Evolutionary conservation across 2,113 vertebrate genomes (phyloP).

Genomic region (Melospiza georgiana): DNA sequence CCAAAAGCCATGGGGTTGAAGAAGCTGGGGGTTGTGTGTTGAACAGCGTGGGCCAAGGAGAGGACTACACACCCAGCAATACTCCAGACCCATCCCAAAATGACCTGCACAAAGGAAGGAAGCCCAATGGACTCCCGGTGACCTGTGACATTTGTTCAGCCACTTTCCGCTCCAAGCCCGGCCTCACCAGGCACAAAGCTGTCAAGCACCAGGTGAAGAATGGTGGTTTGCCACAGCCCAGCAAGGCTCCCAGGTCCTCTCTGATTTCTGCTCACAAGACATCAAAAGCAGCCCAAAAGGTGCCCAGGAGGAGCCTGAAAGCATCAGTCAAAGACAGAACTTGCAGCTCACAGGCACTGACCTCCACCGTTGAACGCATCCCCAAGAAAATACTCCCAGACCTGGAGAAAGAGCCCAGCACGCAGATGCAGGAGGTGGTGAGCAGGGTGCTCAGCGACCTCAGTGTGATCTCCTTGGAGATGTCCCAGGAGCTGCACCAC

Average conservation of each 20-base stretch:
- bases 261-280: not conserved
- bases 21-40: not conserved
- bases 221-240: not conserved
- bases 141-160: slow-evolving; percentile 89
- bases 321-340: not conserved
- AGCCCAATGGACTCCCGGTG: not conserved
- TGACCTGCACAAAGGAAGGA: slow-evolving; percentile 50
- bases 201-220: slow-evolving; percentile 85
- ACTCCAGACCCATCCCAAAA: slow-evolving; percentile 36
- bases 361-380: rapidly evolving
- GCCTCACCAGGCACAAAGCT: slow-evolving; percentile 91
- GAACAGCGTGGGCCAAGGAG: not conserved
- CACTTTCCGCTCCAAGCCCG: slow-evolving; percentile 87
- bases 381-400: not conserved
- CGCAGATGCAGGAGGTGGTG: not conserved
- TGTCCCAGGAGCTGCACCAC: not conserved
- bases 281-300: not conserved
- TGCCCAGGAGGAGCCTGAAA: slow-evolving; percentile 13
- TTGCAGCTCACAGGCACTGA: rapidly evolving
- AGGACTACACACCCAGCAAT: not conserved
- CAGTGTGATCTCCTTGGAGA: not conserved
- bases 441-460: slow-evolving; percentile 12
- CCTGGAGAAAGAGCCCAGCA: not conserved
- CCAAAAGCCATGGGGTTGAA: not conserved
- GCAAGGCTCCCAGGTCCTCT: not conserved